Conservation (phyloP, 2,888 invertebrate species). For the Bembecia ichneumoniformis region DNA sequence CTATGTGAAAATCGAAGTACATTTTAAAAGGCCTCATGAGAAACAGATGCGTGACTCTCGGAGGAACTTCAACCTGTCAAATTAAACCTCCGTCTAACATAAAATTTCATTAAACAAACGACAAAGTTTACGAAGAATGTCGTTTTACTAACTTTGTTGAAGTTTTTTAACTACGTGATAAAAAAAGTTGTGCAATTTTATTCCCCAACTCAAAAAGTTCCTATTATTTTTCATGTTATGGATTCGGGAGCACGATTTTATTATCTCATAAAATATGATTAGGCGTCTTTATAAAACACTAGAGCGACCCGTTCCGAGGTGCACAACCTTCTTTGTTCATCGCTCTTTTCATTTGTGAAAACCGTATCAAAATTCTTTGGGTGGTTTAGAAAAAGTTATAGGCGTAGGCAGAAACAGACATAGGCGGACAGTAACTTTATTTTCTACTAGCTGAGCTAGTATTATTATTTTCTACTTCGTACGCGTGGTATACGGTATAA, state of each 20-base stretch:
- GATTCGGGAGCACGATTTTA: slow-evolving; percentile 6
- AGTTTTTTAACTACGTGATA: slow-evolving; percentile 25
- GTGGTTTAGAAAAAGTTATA: too few relatives aligned
- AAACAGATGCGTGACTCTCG: not conserved
- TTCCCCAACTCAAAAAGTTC: slow-evolving; percentile 11
- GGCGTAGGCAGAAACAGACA: too few relatives aligned
- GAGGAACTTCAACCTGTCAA: slow-evolving; percentile 18
- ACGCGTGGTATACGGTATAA: too few relatives aligned
- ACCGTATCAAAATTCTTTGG: too few relatives aligned
- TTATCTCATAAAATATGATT: slow-evolving; percentile 14
- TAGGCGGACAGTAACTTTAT: too few relatives aligned
- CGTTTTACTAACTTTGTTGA: slow-evolving; percentile 22
- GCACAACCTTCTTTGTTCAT: too few relatives aligned
- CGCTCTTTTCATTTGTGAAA: too few relatives aligned
- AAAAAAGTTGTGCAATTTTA: slow-evolving; percentile 26
- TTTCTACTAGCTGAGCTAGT: too few relatives aligned
- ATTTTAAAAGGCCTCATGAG: not conserved
- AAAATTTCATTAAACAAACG: slow-evolving; percentile 30
- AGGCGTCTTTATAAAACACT: not conserved
- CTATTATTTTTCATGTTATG: not conserved
- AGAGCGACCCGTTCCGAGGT: too few relatives aligned
- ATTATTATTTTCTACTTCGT: too few relatives aligned
- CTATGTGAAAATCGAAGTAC: too few relatives aligned
- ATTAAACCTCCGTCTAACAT: slow-evolving; percentile 24
- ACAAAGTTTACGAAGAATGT: slow-evolving; percentile 24